These are phyloP conservation scores for Lophius piscatorius DNA, from an alignment of 2,113 vertebrate genomes.

Conservation along the genomic window DNA sequence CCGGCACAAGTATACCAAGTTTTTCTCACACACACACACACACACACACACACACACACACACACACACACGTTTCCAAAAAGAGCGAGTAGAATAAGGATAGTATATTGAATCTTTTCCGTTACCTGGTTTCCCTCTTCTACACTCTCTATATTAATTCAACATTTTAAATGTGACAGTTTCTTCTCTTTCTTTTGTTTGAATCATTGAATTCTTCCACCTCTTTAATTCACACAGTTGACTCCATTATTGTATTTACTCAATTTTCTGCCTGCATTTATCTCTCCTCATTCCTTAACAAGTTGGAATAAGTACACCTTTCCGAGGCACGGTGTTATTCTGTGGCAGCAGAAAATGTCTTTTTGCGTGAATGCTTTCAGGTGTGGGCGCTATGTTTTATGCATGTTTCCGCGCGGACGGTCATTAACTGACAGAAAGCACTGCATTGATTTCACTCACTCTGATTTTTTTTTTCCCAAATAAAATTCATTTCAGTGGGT, in stretches of 20 bases:
- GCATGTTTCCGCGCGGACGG: constrained; percentile 43
- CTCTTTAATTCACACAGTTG: constrained; percentile 22
- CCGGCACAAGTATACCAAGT: constrained; percentile 7
- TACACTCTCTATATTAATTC: constrained; percentile 6
- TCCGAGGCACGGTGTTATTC: constrained; percentile 46
- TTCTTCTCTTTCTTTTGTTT: constrained; percentile 1
- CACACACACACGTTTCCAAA: constrained; percentile 13
- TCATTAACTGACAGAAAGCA: constrained; percentile 68
- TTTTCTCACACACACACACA: constrained; percentile 1
- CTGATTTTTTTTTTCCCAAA: constrained; percentile 9
- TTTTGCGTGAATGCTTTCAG: constrained; percentile 69
- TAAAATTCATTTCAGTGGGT: constrained; percentile 43
- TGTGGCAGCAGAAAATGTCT: constrained; percentile 60
- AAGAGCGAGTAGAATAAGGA: constrained; percentile 47
- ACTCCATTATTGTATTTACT: constrained; percentile 9
- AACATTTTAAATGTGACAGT: constrained; percentile 13
- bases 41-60: constrained; percentile 26
- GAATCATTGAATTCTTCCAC: too few species aligned
- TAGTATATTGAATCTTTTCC: neutral
- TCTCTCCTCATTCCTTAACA: constrained; percentile 22
- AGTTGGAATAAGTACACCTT: constrained; percentile 40
- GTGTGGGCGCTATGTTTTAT: constrained; percentile 68
- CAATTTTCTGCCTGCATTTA: neutral
- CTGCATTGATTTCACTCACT: constrained; percentile 64
- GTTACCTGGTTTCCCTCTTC: constrained; percentile 7